Conservation (phyloP, 2,797 vertebrate genomes). For the Scyliorhinus canicula region DNA sequence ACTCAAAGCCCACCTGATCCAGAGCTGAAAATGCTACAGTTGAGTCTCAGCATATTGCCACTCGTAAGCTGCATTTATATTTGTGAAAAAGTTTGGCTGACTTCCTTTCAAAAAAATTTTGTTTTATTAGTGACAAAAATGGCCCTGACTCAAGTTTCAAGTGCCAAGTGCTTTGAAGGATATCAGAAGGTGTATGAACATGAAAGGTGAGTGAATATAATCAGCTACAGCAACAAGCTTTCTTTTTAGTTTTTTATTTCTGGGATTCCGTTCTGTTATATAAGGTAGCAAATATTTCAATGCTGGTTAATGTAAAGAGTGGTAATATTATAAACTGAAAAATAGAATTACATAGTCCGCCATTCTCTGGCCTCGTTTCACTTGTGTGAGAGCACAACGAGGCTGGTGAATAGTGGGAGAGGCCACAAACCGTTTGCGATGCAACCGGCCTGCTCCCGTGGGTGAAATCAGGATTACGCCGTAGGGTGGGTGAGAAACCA, state of each 20-base stretch:
- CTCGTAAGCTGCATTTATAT: neutral
- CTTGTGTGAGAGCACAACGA: too few species aligned
- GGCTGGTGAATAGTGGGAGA: too few species aligned
- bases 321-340: neutral
- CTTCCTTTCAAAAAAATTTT: neutral
- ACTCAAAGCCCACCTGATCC: neutral
- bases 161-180: slow-evolving; percentile 82
- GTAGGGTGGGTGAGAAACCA: too few species aligned
- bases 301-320: neutral
- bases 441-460: too few species aligned
- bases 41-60: neutral
- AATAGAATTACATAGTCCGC: neutral
- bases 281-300: neutral
- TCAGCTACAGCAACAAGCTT: neutral
- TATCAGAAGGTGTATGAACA: slow-evolving; percentile 95
- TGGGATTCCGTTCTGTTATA: neutral
- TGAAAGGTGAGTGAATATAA: slow-evolving; percentile 69
- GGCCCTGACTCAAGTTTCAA: slow-evolving; percentile 82
- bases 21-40: neutral
- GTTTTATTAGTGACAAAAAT: slow-evolving; percentile 54
- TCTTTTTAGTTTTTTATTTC: neutral
- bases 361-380: too few species aligned
- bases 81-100: neutral
- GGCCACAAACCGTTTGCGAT: too few species aligned
- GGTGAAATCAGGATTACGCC: too few species aligned